Base-by-base conservation (phyloP, 2,113 vertebrate species). In the Dromiciops gliroides region DNA sequence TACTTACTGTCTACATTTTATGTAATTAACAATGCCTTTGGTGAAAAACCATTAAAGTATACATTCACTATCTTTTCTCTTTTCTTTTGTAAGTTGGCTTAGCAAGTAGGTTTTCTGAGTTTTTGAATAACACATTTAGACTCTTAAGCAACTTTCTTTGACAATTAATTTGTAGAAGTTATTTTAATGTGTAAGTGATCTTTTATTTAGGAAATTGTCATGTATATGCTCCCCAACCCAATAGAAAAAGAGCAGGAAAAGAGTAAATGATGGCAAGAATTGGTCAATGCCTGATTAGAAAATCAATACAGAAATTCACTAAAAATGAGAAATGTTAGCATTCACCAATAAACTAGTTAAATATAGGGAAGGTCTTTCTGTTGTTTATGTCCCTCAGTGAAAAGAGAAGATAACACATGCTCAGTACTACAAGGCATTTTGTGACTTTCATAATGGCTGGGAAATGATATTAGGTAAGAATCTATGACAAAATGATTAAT, bases 181-280 rank as follows among this genome's bases (percentile, higher is more conserved):
- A 96, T 97, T 97, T 98, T 97, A 96, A 96, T 96, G 97, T 25
- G 89, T 51, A 97, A 97, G 75, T 53, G 94, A 49, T 91, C 48
- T 92, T 97, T 95, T 96, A 48, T 93, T 97, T 96, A 96, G 96
- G 92, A 97, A 91, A 96, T 94, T 89, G 67, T 98, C 89, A 91
- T 90, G 96, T 25, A 94, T 48, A 96, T 96, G 47, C 44, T 89
- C 93, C 95, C 95, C 94, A 60, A 60, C 16, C 49, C 91, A 37
- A 22, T 3, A 47, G 53, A 89, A 96, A 94, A 95, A 91, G 53
- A 95, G 0, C 96, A 50, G 88, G 48, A 95, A 94, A 31, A 51
- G 31, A 50, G 48, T 94, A 11, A 48, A 92, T 95, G 95, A 89
- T 95, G 51, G 67, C 31, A 48, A 67, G 60, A 56, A 97, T 95